phyloP scores from a whole-genome alignment of 2,113 vertebrate genomes.

The Toxotes chatareus region DNA sequence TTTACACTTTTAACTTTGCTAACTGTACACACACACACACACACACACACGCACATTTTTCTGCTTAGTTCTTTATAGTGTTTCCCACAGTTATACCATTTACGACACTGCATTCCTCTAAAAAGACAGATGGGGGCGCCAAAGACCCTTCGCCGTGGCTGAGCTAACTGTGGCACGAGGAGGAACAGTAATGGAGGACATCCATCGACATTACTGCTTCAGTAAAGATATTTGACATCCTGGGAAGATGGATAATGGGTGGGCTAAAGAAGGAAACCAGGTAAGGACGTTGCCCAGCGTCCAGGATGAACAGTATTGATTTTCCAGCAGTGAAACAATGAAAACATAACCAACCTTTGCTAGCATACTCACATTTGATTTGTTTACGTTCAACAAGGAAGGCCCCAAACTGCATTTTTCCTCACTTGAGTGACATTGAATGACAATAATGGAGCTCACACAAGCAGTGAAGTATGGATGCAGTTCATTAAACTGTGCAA shows the following conservation, averaged over 20 bases:
- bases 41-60: background rate
- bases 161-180: background rate
- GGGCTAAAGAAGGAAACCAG: background rate
- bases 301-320: background rate
- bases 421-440: background rate
- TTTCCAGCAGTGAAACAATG: background rate
- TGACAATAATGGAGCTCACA: background rate
- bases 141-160: constrained; percentile 43
- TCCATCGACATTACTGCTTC: constrained; percentile 26
- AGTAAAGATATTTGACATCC: constrained; percentile 17
- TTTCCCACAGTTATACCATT: background rate
- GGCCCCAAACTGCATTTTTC: background rate
- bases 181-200: constrained; percentile 32
- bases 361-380: background rate
- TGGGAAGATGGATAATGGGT: constrained; percentile 8
- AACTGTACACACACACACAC: background rate
- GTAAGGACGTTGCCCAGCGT: background rate
- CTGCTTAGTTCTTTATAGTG: background rate
- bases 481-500: background rate
- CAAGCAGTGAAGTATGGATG: background rate
- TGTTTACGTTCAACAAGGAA: background rate
- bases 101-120: constrained; percentile 12
- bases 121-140: constrained; percentile 55
- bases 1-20: constrained; percentile 17
- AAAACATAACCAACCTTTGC: background rate